A percentile compares a stretch with the other conserved stretches of the same genome.
phyloP scores from a whole-genome alignment of 1,140 invertebrate species.

The Euglossa dilemma region DNA sequence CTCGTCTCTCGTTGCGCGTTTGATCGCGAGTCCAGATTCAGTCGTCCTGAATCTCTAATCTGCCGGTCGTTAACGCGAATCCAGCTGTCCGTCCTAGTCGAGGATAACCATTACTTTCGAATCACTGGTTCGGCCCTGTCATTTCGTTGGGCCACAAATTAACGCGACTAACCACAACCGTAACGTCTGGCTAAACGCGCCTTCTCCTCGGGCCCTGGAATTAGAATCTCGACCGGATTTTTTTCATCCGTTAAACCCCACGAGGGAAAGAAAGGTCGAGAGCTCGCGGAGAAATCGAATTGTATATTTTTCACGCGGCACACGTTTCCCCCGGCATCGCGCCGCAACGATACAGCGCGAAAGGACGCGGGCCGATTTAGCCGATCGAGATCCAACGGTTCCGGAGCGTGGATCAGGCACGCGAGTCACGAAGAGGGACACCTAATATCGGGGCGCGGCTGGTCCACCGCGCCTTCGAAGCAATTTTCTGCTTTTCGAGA shows the following conservation, averaged over 20 bases:
- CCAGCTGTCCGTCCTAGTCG: conserved; percentile 37
- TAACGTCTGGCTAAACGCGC: conserved; percentile 46
- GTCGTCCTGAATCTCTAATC: conserved; percentile 47
- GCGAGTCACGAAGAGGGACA: not conserved
- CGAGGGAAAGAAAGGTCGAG: not conserved
- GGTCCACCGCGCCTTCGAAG: conserved; percentile 55
- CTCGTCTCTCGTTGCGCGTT: conserved; percentile 10
- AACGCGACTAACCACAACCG: conserved; percentile 59
- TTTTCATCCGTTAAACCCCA: conserved; percentile 56
- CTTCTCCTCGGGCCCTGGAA: conserved; percentile 43
- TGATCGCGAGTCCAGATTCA: conserved; percentile 1
- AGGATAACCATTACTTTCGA: conserved; percentile 63
- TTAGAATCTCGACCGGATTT: conserved; percentile 42
- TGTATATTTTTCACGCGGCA: not conserved
- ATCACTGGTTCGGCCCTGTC: conserved; percentile 56
- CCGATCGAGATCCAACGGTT: not conserved
- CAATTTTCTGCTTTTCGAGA: conserved; percentile 80
- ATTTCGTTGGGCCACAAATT: conserved; percentile 62
- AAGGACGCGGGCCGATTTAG: not conserved
- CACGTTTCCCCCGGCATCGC: not conserved
- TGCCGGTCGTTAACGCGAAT: conserved; percentile 57
- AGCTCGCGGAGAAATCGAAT: no score
- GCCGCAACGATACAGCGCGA: no score
- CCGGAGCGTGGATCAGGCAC: not conserved
- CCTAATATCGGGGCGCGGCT: conserved; percentile 35